A percentile compares a stretch with the other conserved stretches of the same genome.
Evolutionary conservation across 2,797 vertebrate genomes (phyloP).

Genomic region (Sebastes matsubarae): DNA sequence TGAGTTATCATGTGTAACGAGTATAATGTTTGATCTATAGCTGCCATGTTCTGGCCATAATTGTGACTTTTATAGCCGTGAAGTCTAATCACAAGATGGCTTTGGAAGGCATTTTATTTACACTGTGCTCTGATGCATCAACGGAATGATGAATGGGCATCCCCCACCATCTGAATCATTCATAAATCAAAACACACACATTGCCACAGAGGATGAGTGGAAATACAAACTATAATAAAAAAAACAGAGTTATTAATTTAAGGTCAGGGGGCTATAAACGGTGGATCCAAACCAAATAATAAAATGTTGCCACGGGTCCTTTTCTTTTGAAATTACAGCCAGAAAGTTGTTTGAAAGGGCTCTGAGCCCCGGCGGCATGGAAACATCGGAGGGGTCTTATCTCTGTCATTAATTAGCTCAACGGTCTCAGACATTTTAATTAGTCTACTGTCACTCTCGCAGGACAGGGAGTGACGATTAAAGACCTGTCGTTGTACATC

Average conservation of each 20-base stretch:
- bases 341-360: conserved; percentile 34
- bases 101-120: conserved; percentile 25
- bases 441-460: conserved; percentile 55
- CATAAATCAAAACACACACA: conserved; percentile 36
- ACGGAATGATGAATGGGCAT: conserved; percentile 34
- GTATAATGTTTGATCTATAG: background rate
- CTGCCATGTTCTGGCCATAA: background rate
- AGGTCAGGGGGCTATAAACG: conserved; percentile 33
- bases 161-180: conserved; percentile 30
- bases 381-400: conserved; percentile 35
- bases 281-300: background rate
- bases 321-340: conserved; percentile 26
- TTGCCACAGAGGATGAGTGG: conserved; percentile 3
- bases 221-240: conserved; percentile 33
- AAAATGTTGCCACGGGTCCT: background rate
- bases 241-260: conserved; percentile 25
- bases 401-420: conserved; percentile 64
- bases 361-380: conserved; percentile 15
- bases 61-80: background rate
- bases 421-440: conserved; percentile 66
- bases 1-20: background rate
- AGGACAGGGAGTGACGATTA: conserved; percentile 38
- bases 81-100: conserved; percentile 21
- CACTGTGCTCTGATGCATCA: background rate
- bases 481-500: conserved; percentile 32